A percentile compares a stretch with the other conserved stretches of the same genome.
These are phyloP conservation scores for Volucella inanis DNA, from an alignment of 2,888 invertebrate genomes.

Conservation along the genomic window DNA sequence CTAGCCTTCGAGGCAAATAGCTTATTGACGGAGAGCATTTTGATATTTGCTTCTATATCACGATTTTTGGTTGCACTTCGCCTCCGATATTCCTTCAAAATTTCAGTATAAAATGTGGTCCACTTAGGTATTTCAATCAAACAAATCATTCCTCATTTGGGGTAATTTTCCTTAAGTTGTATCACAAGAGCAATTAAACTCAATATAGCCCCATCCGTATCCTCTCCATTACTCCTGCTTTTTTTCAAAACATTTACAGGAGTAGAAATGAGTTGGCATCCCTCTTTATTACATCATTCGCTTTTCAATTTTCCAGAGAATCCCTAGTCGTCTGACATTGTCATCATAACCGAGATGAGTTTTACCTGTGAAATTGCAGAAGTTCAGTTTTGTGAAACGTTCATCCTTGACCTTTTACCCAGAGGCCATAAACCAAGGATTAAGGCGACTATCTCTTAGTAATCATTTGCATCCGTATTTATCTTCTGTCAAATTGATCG, in stretches of 20 bases:
- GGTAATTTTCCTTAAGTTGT: not conserved
- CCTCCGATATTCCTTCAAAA: too few relatives aligned
- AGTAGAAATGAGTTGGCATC: slow-evolving; percentile 41
- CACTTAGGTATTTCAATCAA: too few relatives aligned
- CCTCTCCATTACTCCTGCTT: not conserved
- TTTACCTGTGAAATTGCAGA: too few relatives aligned
- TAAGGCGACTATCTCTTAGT: too few relatives aligned
- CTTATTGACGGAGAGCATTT: too few relatives aligned
- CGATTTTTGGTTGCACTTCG: too few relatives aligned
- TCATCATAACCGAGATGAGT: not conserved
- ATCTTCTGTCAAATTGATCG: too few relatives aligned
- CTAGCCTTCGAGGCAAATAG: too few relatives aligned
- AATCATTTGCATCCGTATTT: too few relatives aligned
- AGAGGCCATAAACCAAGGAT: not conserved
- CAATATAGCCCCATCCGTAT: not conserved
- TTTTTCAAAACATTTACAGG: slow-evolving; percentile 4
- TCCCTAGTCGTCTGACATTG: not conserved
- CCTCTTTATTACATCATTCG: slow-evolving; percentile 34
- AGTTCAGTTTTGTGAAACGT: slow-evolving; percentile 12
- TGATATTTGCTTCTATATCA: too few relatives aligned
- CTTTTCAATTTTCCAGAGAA: not conserved
- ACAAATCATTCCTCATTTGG: not conserved
- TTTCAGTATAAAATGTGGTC: too few relatives aligned
- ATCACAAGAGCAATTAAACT: not conserved
- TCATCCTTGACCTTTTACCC: slow-evolving; percentile 5